Evolutionary conservation across 2,113 vertebrate species (phyloP).

Genomic region (Platanista minor): DNA sequence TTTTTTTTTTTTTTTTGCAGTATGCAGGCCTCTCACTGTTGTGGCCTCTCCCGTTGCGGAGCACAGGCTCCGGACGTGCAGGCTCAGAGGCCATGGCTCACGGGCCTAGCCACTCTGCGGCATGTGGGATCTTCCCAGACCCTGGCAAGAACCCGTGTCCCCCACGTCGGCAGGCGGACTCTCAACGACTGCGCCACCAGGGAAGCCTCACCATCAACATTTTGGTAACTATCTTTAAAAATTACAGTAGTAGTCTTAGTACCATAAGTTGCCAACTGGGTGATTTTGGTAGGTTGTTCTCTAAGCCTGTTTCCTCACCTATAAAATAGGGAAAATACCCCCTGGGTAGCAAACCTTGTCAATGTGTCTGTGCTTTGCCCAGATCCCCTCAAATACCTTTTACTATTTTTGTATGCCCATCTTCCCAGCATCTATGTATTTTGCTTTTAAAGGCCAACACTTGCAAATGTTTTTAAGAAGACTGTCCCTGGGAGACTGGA

Average conservation of each 20-base stretch:
- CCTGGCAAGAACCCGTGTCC: no score
- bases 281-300: not conserved
- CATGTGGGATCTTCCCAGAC: no score
- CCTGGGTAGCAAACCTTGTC: not conserved
- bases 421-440: not conserved
- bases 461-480: not conserved
- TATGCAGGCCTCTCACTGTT: no score
- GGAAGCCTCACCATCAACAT: not conserved
- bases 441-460: not conserved
- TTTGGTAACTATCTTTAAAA: not conserved
- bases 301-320: not conserved
- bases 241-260: not conserved
- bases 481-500: not conserved
- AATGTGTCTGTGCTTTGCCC: not conserved
- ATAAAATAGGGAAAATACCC: not conserved
- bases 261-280: not conserved
- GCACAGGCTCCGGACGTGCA: no score
- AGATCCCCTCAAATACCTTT: not conserved
- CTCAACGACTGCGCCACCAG: no score
- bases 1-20: no score
- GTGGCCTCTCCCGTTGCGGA: no score
- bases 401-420: not conserved
- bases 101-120: no score
- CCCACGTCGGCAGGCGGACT: no score
- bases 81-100: no score